phyloP scores from a whole-genome alignment of 2,113 vertebrate genomes.

The Tonatia bakeri region DNA sequence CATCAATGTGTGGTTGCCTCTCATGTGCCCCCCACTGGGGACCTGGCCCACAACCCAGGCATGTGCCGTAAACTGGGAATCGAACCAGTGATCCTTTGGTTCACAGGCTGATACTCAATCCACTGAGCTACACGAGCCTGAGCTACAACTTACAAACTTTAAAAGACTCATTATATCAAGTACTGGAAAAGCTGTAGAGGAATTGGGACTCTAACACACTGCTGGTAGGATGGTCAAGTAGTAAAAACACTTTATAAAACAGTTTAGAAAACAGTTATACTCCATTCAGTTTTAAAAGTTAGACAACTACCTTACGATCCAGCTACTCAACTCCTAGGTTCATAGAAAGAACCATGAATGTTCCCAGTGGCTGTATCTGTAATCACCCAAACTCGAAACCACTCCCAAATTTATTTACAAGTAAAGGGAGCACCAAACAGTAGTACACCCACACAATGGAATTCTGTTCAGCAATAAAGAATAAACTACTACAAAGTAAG shows the following conservation, averaged over 20 bases:
- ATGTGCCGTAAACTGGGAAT: too few species aligned
- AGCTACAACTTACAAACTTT: too few species aligned
- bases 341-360: background rate
- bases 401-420: background rate
- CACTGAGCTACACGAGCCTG: too few species aligned
- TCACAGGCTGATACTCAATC: too few species aligned
- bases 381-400: background rate
- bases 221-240: background rate
- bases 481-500: too few species aligned
- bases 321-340: background rate
- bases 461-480: background rate
- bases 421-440: background rate
- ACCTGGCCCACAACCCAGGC: too few species aligned
- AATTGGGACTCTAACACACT: background rate
- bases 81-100: too few species aligned
- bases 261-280: background rate
- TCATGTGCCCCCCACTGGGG: too few species aligned
- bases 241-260: background rate
- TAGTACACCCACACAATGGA: background rate
- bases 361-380: background rate
- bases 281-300: background rate
- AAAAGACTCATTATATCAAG: background rate
- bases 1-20: too few species aligned
- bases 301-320: background rate
- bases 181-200: background rate